A percentile compares a stretch with the other conserved stretches of the same genome.
Evolutionary conservation across 2,888 invertebrate species (phyloP).

Genomic region (Thyatira batis): DNA sequence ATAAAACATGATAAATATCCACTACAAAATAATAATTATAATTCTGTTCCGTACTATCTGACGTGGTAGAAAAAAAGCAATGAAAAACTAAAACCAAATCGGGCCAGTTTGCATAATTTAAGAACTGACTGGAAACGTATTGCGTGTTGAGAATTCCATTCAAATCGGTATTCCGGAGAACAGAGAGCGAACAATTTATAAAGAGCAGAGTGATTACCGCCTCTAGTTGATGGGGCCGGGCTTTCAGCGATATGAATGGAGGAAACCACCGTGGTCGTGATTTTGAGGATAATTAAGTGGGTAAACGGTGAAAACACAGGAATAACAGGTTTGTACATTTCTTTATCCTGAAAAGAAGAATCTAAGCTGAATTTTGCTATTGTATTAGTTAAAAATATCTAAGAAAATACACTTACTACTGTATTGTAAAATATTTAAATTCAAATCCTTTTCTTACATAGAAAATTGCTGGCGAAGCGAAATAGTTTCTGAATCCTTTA

Average conservation of each 20-base stretch:
- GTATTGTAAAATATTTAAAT: no score
- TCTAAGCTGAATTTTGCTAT: no score
- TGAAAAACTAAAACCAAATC: conserved; percentile 4
- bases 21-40: no score
- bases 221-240: conserved; percentile 9
- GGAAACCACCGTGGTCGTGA: not conserved
- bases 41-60: not conserved
- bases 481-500: not conserved
- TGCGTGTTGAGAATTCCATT: conserved; percentile 15
- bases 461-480: not conserved
- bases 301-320: not conserved
- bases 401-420: no score
- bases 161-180: conserved; percentile 16
- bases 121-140: conserved; percentile 13
- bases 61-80: not conserved
- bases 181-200: conserved; percentile 20
- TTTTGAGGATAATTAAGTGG: not conserved
- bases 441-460: not conserved
- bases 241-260: not conserved
- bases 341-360: no score
- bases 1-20: no score
- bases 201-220: conserved; percentile 16
- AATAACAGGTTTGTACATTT: no score
- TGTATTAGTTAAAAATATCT: no score
- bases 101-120: conserved; percentile 20